Base-by-base conservation (phyloP, 2,888 invertebrate species). In the Morpho achilles region DNA sequence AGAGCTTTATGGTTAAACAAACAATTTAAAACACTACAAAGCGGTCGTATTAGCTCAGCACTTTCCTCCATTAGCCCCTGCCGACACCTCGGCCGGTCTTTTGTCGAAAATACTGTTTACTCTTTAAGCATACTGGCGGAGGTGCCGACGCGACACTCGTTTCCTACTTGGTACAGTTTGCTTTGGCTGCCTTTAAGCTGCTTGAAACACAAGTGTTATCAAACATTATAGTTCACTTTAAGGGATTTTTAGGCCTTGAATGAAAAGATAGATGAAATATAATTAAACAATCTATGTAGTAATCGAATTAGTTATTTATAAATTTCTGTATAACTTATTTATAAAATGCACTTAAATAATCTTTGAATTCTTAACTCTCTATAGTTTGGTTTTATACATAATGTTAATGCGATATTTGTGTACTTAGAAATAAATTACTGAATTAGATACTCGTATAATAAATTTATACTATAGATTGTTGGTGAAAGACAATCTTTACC, bases 1-100 rank as follows among this genome's bases (percentile, higher is more conserved):
- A 89, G 84, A 84, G 90, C 84, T 89, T 89, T 90, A 90, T 90
- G 90, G 89, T 79, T 85, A 80, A 79, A 86, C 79, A 90, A 91
- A 91, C 87, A 91, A 80, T 90, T 91, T 91, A 91, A 91, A 90
- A 91, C 90, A 91, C 90, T 87, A 86, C 82, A 86, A 79, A 63
- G 76, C 77, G 77, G 75, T 70, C 73, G 76, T 90, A 83, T 91
- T 89, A 83, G 84, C 79, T 80, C 82, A 89, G 87, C 91, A 91
- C 91, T 91, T 82, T 81, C 77, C 77, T 84, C 88, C 89, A 90
- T 90, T 90, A 90, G 87, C 76, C 80, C 74, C 63, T 69, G 74
- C 86, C 79, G 87, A 87, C 88, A 87, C 86, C 88, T 87, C 75
- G 71, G 71, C 74, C 79, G 80, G 75, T 77, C 79, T 80, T 83